Evolutionary conservation across 30 jellyfish, hydroid and myxozoan genomes (phyloP).

Genomic region (Mastigias papua): DNA sequence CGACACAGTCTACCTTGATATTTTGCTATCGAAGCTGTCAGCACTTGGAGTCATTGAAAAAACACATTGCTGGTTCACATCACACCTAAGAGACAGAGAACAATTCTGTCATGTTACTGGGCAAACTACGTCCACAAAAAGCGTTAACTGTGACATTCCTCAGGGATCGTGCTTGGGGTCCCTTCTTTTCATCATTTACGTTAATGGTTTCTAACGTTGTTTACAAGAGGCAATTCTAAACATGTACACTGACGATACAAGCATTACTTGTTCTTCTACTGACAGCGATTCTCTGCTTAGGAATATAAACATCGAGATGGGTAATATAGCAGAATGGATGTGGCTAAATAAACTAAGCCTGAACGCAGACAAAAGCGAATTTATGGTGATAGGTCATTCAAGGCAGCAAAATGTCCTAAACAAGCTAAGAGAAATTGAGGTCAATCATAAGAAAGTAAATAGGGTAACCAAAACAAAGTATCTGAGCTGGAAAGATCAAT

Average conservation of each 20-base stretch:
- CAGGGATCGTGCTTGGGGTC: background rate
- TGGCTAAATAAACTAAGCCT: conserved; percentile 25
- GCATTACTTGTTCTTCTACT: conserved; percentile 29
- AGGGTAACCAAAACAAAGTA: conserved; percentile 16
- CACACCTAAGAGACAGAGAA: conserved; percentile 45
- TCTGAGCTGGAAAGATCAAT: conserved; percentile 28
- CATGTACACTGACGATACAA: background rate
- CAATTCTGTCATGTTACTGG: conserved; percentile 5
- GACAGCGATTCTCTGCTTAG: background rate
- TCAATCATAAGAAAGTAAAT: conserved; percentile 12
- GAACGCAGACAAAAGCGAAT: conserved; percentile 31
- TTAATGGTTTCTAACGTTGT: background rate
- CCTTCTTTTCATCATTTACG: background rate
- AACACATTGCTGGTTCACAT: conserved; percentile 45
- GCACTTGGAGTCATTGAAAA: conserved; percentile 15
- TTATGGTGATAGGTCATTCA: conserved; percentile 47
- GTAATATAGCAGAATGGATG: background rate
- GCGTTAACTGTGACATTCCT: background rate
- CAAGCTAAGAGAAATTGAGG: conserved; percentile 3
- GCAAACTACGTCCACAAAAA: background rate
- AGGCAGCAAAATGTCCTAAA: conserved; percentile 25
- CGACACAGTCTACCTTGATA: conserved; percentile 29
- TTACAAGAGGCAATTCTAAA: background rate
- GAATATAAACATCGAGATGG: background rate
- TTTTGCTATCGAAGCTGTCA: conserved; percentile 4